Evolutionary conservation across 2,888 invertebrate species (phyloP).

Genomic region (Dusona sp.): DNA sequence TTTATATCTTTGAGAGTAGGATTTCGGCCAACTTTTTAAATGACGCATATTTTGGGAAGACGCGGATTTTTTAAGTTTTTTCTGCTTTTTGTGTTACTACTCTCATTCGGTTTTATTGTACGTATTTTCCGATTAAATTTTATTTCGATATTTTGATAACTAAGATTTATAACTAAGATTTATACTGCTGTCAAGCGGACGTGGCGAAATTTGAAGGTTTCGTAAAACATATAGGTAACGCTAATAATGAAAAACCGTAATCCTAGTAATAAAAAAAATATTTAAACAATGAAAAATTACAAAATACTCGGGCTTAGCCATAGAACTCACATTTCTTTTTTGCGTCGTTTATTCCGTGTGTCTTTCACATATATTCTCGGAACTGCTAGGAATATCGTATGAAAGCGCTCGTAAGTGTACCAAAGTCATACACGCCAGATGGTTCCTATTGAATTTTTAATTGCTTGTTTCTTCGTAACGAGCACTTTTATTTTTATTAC

Average conservation of each 20-base stretch:
- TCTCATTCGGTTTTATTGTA: background rate
- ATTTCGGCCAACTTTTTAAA: background rate
- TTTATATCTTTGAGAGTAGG: too few relatives aligned
- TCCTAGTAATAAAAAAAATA: background rate
- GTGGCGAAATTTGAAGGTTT: too few relatives aligned
- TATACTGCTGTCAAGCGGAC: too few relatives aligned
- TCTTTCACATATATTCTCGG: slow-evolving; percentile 11
- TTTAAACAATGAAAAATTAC: background rate
- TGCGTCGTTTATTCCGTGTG: background rate
- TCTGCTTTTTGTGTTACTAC: background rate
- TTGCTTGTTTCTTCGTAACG: slow-evolving; percentile 47
- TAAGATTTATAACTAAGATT: too few relatives aligned
- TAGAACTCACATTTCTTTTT: slow-evolving; percentile 6
- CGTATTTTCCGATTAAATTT: background rate
- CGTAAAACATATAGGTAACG: too few relatives aligned
- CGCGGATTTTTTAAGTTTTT: background rate
- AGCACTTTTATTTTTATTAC: slow-evolving; percentile 45
- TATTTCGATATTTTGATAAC: too few relatives aligned
- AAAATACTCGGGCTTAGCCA: background rate
- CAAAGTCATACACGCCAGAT: slow-evolving; percentile 35
- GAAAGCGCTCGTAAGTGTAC: slow-evolving; percentile 27
- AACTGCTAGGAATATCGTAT: slow-evolving; percentile 7
- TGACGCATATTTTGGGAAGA: background rate
- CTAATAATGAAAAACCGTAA: background rate
- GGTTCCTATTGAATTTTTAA: slow-evolving; percentile 55